Evolutionary conservation across 2,113 vertebrate genomes (phyloP), one percentile per base, ranked within the genome.

Genomic region (Syngnathus floridae): DNA sequence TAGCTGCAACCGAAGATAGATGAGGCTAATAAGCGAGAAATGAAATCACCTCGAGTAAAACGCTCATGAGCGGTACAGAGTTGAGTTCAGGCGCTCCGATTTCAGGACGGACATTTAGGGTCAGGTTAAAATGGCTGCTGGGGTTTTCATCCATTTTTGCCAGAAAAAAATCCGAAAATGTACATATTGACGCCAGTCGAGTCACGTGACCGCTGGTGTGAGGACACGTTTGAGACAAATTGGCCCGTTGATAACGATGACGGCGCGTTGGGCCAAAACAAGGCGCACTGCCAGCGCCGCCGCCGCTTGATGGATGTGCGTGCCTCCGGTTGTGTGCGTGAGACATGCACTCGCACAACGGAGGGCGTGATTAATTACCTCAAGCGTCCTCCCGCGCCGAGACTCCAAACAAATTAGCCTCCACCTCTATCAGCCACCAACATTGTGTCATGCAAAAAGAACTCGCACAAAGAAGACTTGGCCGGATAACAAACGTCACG

Each of bases 141-240:
- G 2, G 26, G 26, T 31, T 31, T 31, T 31, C 26, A 31, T 3
- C 26, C 2, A 31, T 31, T 31, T 31, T 31, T 31, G 26, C 52
- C 52, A 31, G 4, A 1, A 31, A 55, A 13, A 43, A 43, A 12
- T 43, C 12, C 2, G 4, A 12, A 14, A 13, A 31, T 14, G 6
- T 19, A 17, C 6, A 19, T 19, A 11, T 10, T 4, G 51, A 54
- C 51, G 26, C 52, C 3, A 26, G 4, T 13, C 51, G 17, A 54
- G 11, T 21, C 51, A 12, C 5, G 51, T 54, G 51, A 54, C 46
- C 17, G 19, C 46, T 48, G 46, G 84, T 69, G 70, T 64, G 65
- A 79, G 69, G 69, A 74, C 82, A 78, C 75, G 77, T 75, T 81
- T 79, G 70, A 88, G 83, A 87, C 82, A 89, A 87, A 90, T 87